Percentiles rank a stretch among this genome's conserved stretches.
Conservation (phyloP, 2,113 vertebrate genomes). For the Parus major region DNA sequence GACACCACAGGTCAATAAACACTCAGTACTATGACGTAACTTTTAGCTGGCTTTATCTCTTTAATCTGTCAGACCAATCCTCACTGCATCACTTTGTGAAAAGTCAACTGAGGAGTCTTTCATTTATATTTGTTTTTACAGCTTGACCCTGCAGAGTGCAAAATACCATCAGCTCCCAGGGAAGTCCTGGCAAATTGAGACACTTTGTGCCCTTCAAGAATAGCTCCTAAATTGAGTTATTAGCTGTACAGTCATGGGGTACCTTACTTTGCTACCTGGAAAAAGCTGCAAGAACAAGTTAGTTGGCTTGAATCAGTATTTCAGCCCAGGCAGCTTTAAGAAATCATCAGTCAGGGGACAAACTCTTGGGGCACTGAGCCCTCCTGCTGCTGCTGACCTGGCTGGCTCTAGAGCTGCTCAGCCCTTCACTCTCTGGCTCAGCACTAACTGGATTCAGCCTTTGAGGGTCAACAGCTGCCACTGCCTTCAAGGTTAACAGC, state of each 20-base stretch:
- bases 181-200: neutral
- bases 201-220: neutral
- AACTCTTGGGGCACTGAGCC: neutral
- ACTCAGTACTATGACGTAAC: neutral
- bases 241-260: neutral
- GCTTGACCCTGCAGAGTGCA: neutral
- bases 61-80: neutral
- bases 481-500: slow-evolving; percentile 21
- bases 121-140: neutral
- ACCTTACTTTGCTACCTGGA: neutral
- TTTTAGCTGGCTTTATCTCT: neutral
- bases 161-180: neutral
- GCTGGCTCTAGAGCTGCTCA: neutral
- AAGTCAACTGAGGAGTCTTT: neutral
- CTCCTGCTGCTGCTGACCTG: neutral
- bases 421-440: neutral
- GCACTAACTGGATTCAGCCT: neutral
- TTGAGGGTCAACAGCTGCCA: neutral
- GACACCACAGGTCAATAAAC: neutral
- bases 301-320: neutral
- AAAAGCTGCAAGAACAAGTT: neutral
- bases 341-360: neutral
- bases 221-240: neutral
- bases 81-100: neutral
- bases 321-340: neutral